phyloP scores from a whole-genome alignment of 1,140 invertebrate species.

The Oncopodura yosiiana region DNA sequence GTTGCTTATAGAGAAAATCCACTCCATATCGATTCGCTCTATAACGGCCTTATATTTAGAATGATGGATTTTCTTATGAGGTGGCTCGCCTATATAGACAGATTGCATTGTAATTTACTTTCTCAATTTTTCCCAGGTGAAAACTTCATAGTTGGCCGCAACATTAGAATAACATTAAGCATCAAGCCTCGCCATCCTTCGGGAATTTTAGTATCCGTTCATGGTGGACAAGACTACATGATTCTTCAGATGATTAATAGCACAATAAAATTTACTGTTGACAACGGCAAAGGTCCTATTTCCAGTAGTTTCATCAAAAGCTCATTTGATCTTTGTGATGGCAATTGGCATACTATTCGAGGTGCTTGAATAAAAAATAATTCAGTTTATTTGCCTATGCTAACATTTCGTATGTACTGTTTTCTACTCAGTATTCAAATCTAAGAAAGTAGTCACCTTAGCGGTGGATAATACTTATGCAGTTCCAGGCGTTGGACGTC shows the following conservation, averaged over 20 bases:
- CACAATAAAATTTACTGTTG: conserved; percentile 63
- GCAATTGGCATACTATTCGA: conserved; percentile 82
- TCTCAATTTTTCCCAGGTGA: conserved; percentile 45
- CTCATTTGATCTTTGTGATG: conserved; percentile 76
- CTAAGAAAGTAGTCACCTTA: conserved; percentile 69
- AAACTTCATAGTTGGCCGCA: conserved; percentile 64
- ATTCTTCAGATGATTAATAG: conserved; percentile 81
- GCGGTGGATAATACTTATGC: conserved; percentile 65
- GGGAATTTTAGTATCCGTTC: conserved; percentile 67
- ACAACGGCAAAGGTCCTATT: conserved; percentile 72
- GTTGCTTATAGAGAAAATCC: too few species aligned
- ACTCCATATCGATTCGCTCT: too few species aligned
- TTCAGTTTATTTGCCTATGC: background rate
- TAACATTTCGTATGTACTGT: background rate
- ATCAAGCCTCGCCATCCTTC: conserved; percentile 74
- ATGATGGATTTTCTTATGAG: too few species aligned
- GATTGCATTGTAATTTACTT: too few species aligned
- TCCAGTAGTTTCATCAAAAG: conserved; percentile 54
- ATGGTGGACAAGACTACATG: conserved; percentile 68
- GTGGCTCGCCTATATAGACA: too few species aligned
- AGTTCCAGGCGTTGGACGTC: conserved; percentile 54
- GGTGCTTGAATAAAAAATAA: conserved; percentile 45
- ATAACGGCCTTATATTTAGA: too few species aligned
- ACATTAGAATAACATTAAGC: conserved; percentile 71
- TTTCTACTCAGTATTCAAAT: conserved; percentile 61